Conservation (phyloP, 2,888 invertebrate species). For the Koerneria pararmatus region DNA sequence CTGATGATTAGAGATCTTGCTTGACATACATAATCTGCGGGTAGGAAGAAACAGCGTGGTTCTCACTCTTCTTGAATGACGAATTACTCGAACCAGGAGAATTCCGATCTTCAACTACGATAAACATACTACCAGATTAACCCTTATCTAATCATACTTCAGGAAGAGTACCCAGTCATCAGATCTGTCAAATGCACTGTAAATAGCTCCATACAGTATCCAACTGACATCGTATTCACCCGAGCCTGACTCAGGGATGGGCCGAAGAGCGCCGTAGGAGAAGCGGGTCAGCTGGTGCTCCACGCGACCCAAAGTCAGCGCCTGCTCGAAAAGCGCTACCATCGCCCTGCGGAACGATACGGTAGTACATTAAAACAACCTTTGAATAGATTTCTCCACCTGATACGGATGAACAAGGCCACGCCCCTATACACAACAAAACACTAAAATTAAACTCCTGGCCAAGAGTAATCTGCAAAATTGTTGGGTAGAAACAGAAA, state of each 20-base stretch:
- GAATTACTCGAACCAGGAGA: too few species aligned
- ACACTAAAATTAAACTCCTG: not conserved
- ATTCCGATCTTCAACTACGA: too few species aligned
- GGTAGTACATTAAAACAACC: not conserved
- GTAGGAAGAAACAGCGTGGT: too few species aligned
- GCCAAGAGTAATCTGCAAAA: not conserved
- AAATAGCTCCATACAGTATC: not conserved
- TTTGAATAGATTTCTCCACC: not conserved
- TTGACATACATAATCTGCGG: too few species aligned
- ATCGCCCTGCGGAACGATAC: constrained; percentile 39
- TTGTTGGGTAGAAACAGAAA: too few species aligned
- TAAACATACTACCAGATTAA: too few species aligned
- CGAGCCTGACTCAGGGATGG: constrained; percentile 13
- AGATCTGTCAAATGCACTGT: too few species aligned
- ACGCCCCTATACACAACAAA: not conserved
- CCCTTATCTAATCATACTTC: too few species aligned
- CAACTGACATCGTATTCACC: constrained; percentile 18
- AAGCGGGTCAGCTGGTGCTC: constrained; percentile 49
- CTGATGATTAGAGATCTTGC: too few species aligned
- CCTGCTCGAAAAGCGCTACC: constrained; percentile 50
- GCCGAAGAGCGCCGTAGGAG: constrained; percentile 34
- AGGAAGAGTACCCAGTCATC: too few species aligned
- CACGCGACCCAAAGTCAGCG: constrained; percentile 45
- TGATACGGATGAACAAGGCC: not conserved
- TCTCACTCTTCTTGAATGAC: too few species aligned